These are phyloP conservation scores for Auanema sp. DNA, from an alignment of 2,888 invertebrate genomes.

Conservation along the genomic window DNA sequence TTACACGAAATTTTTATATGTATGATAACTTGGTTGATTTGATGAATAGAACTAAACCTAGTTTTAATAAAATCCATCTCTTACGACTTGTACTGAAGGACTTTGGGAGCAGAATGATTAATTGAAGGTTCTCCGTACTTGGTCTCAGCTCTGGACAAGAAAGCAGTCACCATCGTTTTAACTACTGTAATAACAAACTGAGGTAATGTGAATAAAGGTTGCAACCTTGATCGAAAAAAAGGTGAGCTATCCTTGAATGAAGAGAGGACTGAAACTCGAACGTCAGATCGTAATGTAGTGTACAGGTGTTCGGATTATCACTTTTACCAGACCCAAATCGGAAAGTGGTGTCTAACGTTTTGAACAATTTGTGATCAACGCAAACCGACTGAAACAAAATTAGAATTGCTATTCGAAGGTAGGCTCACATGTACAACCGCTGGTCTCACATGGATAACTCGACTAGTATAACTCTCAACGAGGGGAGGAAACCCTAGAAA, in stretches of 20 bases:
- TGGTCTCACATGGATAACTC: conserved; percentile 54
- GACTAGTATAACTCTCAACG: conserved; percentile 52
- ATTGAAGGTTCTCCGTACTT: conserved; percentile 74
- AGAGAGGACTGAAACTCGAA: conserved; percentile 88
- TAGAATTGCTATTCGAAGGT: background rate
- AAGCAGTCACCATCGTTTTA: conserved; percentile 92
- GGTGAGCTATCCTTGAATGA: conserved; percentile 84
- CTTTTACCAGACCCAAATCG: conserved; percentile 78
- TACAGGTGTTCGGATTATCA: conserved; percentile 28
- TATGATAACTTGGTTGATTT: no score
- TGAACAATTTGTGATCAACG: conserved; percentile 83
- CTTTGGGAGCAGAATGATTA: conserved; percentile 33
- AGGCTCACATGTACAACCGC: conserved; percentile 50
- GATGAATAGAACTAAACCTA: no score
- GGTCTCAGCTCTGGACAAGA: conserved; percentile 79
- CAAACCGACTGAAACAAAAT: conserved; percentile 75
- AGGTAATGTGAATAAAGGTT: conserved; percentile 11
- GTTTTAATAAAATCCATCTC: no score
- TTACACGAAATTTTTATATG: no score
- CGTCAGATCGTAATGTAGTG: conserved; percentile 65
- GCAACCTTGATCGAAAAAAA: conserved; percentile 83
- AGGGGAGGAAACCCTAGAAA: conserved; percentile 48
- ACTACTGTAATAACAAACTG: conserved; percentile 72
- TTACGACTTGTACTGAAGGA: conserved; percentile 35
- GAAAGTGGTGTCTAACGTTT: conserved; percentile 87